Conservation (phyloP, 2,888 invertebrate genomes). For the Pristionchus maxplancki region DNA sequence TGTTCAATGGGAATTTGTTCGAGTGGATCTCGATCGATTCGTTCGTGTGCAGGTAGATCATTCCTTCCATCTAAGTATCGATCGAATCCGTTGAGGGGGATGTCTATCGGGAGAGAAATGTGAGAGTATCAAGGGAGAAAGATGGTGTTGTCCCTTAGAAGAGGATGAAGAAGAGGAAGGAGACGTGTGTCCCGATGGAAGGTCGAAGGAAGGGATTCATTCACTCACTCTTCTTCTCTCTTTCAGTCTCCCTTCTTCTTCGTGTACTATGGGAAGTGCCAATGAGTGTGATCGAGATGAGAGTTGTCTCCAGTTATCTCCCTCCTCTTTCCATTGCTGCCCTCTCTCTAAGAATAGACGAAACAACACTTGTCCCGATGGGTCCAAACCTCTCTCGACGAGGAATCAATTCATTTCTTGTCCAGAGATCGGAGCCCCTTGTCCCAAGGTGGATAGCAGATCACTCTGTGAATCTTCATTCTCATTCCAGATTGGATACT, state of each 20-base stretch:
- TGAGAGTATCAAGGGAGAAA: slow-evolving; percentile 55
- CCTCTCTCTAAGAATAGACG: slow-evolving; percentile 18
- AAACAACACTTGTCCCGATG: slow-evolving; percentile 55
- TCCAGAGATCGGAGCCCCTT: slow-evolving; percentile 58
- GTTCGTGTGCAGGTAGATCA: slow-evolving; percentile 29
- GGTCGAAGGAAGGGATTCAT: neutral
- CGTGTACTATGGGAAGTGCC: neutral
- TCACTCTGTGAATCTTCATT: neutral
- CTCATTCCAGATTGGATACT: slow-evolving; percentile 55
- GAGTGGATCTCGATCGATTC: neutral
- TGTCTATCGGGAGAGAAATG: slow-evolving; percentile 63
- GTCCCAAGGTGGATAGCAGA: slow-evolving; percentile 53
- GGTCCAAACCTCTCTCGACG: slow-evolving; percentile 54
- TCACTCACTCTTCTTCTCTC: neutral
- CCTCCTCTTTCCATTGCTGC: neutral
- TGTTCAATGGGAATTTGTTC: slow-evolving; percentile 27
- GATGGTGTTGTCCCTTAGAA: slow-evolving; percentile 64
- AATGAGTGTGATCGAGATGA: slow-evolving; percentile 5
- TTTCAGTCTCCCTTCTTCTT: neutral
- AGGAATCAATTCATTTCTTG: slow-evolving; percentile 58
- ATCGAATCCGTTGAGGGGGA: slow-evolving; percentile 57
- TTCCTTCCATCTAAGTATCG: too few relatives aligned
- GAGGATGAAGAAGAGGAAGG: slow-evolving; percentile 44
- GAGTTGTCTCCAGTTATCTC: neutral
- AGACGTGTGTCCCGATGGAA: slow-evolving; percentile 51